Conservation (phyloP, 1,140 invertebrate species). For the Druon quercuslanigerum region DNA sequence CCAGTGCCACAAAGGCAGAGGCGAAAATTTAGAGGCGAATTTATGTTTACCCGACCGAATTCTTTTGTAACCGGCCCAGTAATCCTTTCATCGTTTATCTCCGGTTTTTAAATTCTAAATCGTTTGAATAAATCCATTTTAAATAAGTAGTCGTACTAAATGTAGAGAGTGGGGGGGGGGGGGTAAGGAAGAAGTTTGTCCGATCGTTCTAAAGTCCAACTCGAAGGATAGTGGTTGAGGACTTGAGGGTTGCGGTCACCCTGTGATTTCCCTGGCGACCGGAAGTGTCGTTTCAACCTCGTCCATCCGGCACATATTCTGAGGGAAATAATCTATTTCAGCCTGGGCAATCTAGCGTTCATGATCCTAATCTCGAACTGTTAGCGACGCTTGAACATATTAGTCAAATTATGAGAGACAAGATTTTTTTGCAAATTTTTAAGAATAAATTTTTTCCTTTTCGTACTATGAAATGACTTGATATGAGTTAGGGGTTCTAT, state of each 20-base stretch:
- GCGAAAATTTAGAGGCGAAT: background rate
- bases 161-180: too few relatives aligned
- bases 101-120: background rate
- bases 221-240: slow-evolving; percentile 57
- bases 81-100: background rate
- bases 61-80: slow-evolving; percentile 12
- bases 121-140: background rate
- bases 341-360: background rate
- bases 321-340: slow-evolving; percentile 8
- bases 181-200: slow-evolving; percentile 51
- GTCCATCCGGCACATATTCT: slow-evolving; percentile 52
- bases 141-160: background rate
- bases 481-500: too few relatives aligned
- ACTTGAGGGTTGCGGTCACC: slow-evolving; percentile 57
- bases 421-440: too few relatives aligned
- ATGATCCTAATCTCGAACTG: slow-evolving; percentile 1
- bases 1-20: slow-evolving; percentile 8
- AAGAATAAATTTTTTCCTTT: too few relatives aligned
- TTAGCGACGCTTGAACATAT: too few relatives aligned
- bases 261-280: slow-evolving; percentile 61
- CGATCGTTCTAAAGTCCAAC: slow-evolving; percentile 56
- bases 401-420: too few relatives aligned
- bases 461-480: too few relatives aligned
- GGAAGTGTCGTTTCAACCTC: slow-evolving; percentile 58
- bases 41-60: background rate